These are phyloP conservation scores for Engystomops pustulosus DNA, from an alignment of 2,113 vertebrate genomes.

Conservation along the genomic window DNA sequence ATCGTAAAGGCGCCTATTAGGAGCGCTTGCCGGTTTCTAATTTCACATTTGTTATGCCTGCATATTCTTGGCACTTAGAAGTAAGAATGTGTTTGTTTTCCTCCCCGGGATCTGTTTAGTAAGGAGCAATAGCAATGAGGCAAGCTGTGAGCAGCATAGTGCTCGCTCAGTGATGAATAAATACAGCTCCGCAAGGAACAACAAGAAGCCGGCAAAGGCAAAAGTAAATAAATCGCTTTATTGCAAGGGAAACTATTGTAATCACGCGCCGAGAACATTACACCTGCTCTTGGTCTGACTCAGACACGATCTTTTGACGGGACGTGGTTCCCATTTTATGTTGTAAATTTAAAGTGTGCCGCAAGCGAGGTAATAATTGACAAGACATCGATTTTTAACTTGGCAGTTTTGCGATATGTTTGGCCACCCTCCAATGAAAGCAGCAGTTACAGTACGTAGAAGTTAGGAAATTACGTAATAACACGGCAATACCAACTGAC, in stretches of 20 bases:
- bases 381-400: slow-evolving; percentile 32
- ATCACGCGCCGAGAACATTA: slow-evolving; percentile 31
- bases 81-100: slow-evolving; percentile 46
- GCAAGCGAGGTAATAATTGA: slow-evolving; percentile 15
- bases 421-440: slow-evolving; percentile 26
- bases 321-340: slow-evolving; percentile 31
- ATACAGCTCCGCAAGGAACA: slow-evolving; percentile 41
- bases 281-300: slow-evolving; percentile 22
- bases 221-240: slow-evolving; percentile 41
- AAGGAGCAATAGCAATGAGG: slow-evolving; percentile 44
- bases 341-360: slow-evolving; percentile 7
- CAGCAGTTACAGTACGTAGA: neutral
- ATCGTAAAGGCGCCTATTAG: slow-evolving; percentile 6
- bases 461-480: slow-evolving; percentile 10
- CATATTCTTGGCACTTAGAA: slow-evolving; percentile 40
- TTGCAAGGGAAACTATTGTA: slow-evolving; percentile 33
- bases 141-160: slow-evolving; percentile 46
- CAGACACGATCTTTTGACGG: neutral
- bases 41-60: slow-evolving; percentile 37
- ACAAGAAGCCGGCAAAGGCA: slow-evolving; percentile 16
- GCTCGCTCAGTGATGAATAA: slow-evolving; percentile 38
- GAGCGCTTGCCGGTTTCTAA: slow-evolving; percentile 10
- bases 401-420: slow-evolving; percentile 2
- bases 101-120: slow-evolving; percentile 50
- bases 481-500: too few relatives aligned